phyloP scores from a whole-genome alignment of 2,113 vertebrate genomes.

The Bucco capensis region DNA sequence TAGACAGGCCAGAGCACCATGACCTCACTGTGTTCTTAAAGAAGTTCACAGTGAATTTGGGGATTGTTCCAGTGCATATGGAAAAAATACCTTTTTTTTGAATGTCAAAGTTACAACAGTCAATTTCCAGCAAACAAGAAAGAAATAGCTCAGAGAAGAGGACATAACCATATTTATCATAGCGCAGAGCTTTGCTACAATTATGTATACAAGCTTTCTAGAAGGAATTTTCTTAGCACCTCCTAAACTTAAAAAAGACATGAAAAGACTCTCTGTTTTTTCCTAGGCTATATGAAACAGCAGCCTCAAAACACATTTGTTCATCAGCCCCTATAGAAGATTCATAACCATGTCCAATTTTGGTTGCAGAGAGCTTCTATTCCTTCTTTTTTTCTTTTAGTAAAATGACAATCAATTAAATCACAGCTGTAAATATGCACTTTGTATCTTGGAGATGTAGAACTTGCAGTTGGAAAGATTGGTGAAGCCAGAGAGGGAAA shows the following conservation, averaged over 20 bases:
- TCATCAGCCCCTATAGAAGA: background rate
- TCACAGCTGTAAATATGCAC: accelerated
- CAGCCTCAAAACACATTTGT: background rate
- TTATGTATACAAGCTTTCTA: background rate
- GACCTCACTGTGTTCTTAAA: background rate
- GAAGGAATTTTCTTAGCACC: background rate
- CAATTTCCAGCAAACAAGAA: background rate
- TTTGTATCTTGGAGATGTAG: background rate
- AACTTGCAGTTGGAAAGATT: background rate
- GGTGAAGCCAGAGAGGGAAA: background rate
- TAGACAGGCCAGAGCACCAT: background rate
- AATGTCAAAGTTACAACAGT: background rate
- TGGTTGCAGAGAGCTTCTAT: background rate
- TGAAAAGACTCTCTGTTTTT: background rate
- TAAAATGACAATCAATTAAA: background rate
- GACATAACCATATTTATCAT: background rate
- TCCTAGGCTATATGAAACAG: background rate
- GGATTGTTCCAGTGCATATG: background rate
- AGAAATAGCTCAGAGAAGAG: background rate
- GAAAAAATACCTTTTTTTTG: background rate
- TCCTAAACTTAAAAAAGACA: background rate
- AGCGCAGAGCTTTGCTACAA: background rate
- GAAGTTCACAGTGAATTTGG: background rate
- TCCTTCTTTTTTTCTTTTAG: background rate
- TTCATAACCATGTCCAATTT: background rate